Evolutionary conservation across 1,140 invertebrate species (phyloP).

Genomic region (Cecropterus lyciades): DNA sequence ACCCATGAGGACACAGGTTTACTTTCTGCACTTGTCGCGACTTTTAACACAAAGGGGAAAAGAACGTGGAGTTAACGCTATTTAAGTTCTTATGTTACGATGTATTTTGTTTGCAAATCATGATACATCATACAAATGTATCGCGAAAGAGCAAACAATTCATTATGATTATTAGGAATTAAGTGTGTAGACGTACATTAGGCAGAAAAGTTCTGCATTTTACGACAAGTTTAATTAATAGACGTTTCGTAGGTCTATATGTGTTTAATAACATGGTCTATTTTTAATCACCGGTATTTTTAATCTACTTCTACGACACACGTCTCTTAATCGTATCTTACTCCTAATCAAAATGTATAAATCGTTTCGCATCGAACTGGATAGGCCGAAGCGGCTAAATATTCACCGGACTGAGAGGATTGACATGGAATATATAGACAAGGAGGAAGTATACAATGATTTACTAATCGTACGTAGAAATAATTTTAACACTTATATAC

Average conservation of each 20-base stretch:
- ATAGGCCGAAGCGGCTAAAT: neutral
- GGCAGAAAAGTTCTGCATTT: conserved; percentile 5
- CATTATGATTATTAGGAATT: conserved; percentile 1
- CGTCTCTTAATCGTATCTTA: conserved; percentile 9
- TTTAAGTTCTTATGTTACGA: neutral
- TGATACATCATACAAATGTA: too few relatives aligned
- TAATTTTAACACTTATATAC: conserved; percentile 11
- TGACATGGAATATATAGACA: neutral
- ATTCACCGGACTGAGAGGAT: neutral
- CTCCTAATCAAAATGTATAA: neutral
- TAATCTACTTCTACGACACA: neutral
- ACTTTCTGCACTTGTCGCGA: too few relatives aligned
- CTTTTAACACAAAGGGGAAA: conserved; percentile 1
- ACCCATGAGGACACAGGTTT: neutral
- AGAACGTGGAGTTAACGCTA: neutral
- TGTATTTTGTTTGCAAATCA: too few relatives aligned
- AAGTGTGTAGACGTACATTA: conserved; percentile 13
- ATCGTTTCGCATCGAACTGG: neutral
- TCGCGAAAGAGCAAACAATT: neutral
- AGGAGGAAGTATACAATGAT: neutral
- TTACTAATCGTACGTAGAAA: neutral
- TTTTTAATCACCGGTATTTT: conserved; percentile 13
- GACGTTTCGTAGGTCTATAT: neutral
- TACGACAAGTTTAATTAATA: conserved; percentile 5
- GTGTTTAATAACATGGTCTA: conserved; percentile 6